Percentiles rank a stretch among this genome's conserved stretches.
These are phyloP conservation scores for Thyatira batis DNA, from an alignment of 2,888 invertebrate genomes.

Conservation along the genomic window DNA sequence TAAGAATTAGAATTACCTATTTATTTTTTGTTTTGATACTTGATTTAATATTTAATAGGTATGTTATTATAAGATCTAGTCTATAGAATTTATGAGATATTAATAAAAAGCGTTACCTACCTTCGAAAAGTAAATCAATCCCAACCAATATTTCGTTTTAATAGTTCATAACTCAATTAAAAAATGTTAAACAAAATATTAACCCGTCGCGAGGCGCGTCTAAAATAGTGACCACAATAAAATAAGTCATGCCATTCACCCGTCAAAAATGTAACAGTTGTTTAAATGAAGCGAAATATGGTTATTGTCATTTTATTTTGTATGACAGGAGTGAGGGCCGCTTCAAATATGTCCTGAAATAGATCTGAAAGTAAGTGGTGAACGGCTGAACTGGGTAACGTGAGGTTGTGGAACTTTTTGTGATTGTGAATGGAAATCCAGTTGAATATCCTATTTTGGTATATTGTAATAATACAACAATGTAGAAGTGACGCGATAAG, in stretches of 20 bases:
- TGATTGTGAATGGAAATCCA: background rate
- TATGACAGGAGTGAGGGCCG: conserved; percentile 49
- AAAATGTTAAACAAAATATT: conserved; percentile 15
- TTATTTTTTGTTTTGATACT: too few relatives aligned
- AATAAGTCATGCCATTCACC: conserved; percentile 48
- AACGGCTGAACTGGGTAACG: conserved; percentile 32
- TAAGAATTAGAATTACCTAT: too few relatives aligned
- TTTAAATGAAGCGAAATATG: conserved; percentile 54
- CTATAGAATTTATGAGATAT: background rate
- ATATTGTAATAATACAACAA: background rate
- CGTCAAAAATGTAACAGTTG: conserved; percentile 37
- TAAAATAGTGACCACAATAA: conserved; percentile 48
- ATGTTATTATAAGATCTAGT: background rate
- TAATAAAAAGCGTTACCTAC: background rate
- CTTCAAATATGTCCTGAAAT: conserved; percentile 49
- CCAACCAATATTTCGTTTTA: background rate
- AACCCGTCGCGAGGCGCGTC: conserved; percentile 18
- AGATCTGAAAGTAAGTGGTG: conserved; percentile 42
- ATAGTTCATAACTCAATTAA: conserved; percentile 12
- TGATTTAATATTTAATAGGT: too few relatives aligned
- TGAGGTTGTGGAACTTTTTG: background rate
- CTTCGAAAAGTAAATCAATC: background rate
- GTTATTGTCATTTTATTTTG: conserved; percentile 66
- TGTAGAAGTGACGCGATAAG: too few relatives aligned
- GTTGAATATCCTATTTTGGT: background rate